Percentiles rank a stretch among this genome's conserved stretches.
These are phyloP conservation scores for Nettapus auritus DNA, from an alignment of 2,113 vertebrate genomes.

Conservation along the genomic window DNA sequence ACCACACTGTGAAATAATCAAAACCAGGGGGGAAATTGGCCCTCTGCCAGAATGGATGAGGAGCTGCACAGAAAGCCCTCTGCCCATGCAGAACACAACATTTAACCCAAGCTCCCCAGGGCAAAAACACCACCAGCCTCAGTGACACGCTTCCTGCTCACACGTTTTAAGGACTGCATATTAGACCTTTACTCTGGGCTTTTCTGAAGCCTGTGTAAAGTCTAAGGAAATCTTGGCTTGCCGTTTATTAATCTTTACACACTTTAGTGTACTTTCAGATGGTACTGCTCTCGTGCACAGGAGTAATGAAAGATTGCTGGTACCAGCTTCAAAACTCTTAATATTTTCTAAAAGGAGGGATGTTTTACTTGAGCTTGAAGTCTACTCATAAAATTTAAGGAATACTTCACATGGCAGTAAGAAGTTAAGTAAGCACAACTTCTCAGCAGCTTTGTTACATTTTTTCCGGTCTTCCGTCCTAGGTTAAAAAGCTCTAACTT, in stretches of 20 bases:
- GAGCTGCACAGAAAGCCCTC: accelerated
- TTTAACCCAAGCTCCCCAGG: not conserved
- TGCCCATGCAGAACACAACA: accelerated
- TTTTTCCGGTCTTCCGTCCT: not conserved
- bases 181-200: not conserved
- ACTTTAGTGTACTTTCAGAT: not conserved
- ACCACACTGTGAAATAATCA: not conserved
- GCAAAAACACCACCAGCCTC: accelerated
- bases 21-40: not conserved
- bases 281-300: not conserved
- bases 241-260: not conserved
- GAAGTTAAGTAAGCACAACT: not conserved
- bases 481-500: not conserved
- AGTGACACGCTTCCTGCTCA: accelerated
- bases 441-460: not conserved
- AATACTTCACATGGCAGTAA: not conserved
- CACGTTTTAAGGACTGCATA: not conserved
- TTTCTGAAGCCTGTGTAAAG: not conserved
- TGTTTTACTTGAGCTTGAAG: not conserved
- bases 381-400: not conserved
- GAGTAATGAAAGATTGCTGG: not conserved
- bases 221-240: not conserved
- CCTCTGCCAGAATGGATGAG: not conserved
- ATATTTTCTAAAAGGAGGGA: not conserved
- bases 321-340: not conserved